Base-by-base conservation (phyloP, 2,888 invertebrate species). In the Enchytraeus crypticus region DNA sequence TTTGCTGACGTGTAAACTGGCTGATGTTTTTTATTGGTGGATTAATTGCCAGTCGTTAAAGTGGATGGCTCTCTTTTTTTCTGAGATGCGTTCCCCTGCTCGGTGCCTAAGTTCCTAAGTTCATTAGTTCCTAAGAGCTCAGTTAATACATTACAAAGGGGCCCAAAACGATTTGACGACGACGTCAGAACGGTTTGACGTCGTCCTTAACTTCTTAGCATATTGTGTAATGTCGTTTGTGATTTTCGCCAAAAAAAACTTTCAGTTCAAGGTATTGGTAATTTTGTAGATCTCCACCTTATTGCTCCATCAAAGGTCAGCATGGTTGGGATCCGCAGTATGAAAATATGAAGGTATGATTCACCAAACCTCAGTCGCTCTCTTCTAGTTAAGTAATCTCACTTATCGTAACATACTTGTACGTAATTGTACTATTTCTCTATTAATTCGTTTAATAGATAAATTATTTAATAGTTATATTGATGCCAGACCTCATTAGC, bases 261-360 rank as follows among this genome's bases (percentile, higher is more conserved):
- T 18, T 38, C 11, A 14, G 18, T 38, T 38, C 18, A 14, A 38
- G 8, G 38, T 38, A 38, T 38, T 38, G 8, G 8, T 38, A 38
- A 14, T 38, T 18, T 59, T 47, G n/a, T 53, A 64, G 66, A 21
- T 56, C 23, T 32, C 3, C 8, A 3, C 62, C 62, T 5, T 66
- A 62, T 61, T 66, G 67, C 57, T 21, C 21, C 14, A 60, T 62
- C 18, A 57, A 54, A 26, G 69, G 69, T 11, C 55, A 64, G 8
- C 69, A 69, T 60, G 67, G 66, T 11, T 68, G 64, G 64, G 69
- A 69, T 59, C 63, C 67, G n/a, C 29, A 43, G 1, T 60, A 47
- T 55, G 57, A 66, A n/a, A 38, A 51, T 21, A 64, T 69, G 65
- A 51, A 65, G 64, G 69, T 69, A 21, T 32, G 34, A 29, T 5